Evolutionary conservation across 1,140 invertebrate species (phyloP), one percentile per base, ranked within the genome.

Genomic region (Nomia melanderi): DNA sequence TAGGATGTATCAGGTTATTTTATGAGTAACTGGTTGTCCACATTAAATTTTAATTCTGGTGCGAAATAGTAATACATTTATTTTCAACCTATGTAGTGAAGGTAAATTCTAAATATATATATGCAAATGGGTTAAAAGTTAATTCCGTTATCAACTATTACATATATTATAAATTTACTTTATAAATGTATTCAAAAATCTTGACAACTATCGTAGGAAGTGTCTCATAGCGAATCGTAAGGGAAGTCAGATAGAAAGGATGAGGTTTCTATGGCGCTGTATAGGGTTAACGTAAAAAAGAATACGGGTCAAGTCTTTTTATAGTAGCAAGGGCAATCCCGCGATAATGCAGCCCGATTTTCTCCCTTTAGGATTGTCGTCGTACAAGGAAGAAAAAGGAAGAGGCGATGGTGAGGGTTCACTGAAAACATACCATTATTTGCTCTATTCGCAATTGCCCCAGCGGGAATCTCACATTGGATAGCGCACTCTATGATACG

Each of bases 291-390:
- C 36, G 50, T 36, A 59, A 60, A 50, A 39, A 36, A 78, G 39
- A 70, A 78, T 62, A 67, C 56, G 33, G 77, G 71, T 75, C 77
- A 75, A 67, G 72, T 53, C 54, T 67, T 75, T 75, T 79, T 75
- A 79, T 75, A 79, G 56, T 25, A n/a, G 44, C 77, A 79, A 75
- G 71, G 47, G 72, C 63, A 79, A 79, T 79, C 63, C 27, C 25
- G 27, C 63, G 71, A 75, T 79, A 79, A 79, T 79, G 60, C 57
- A 79, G 57, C 64, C 56, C 64, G 72, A 79, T 76, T 69, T 54
- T 67, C 39, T 56, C 77, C 39, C 64, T 63, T 63, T 31, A 62
- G 62, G 65, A 77, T 71, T 54, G 65, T 41, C 56, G 12, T 11
- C 14, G 14, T 39, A 36, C n/a, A 44, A 33, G 11, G 23, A 23